Percentiles rank a stretch among this genome's conserved stretches.
These are phyloP conservation scores for Pollenia griseotomentosa DNA, from an alignment of 2,888 invertebrate genomes.

Conservation along the genomic window DNA sequence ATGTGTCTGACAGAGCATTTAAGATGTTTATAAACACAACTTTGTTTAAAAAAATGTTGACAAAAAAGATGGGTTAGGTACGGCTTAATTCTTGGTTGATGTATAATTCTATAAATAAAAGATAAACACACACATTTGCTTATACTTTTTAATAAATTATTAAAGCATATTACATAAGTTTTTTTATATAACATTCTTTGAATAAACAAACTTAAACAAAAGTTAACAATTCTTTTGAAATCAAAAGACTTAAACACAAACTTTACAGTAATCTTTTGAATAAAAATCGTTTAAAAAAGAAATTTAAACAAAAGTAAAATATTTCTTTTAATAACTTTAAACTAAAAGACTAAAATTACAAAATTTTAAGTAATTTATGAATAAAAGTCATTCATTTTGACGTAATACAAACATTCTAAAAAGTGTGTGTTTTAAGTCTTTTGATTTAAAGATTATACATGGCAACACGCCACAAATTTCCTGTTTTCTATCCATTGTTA, in stretches of 20 bases:
- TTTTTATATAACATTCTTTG: not conserved
- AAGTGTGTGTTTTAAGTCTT: no score
- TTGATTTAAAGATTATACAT: no score
- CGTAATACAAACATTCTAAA: no score
- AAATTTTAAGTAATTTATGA: no score
- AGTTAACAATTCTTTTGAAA: not conserved
- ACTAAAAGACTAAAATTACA: not conserved
- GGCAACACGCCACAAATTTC: no score
- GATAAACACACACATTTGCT: not conserved
- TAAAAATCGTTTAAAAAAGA: not conserved
- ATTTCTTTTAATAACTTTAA: not conserved
- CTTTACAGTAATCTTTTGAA: not conserved
- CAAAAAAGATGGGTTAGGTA: constrained; percentile 50
- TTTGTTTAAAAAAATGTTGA: constrained; percentile 33
- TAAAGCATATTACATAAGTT: no score
- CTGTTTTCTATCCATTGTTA: no score
- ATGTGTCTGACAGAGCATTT: constrained; percentile 28
- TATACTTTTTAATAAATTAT: no score
- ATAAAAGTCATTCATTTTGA: no score
- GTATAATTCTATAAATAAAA: not conserved
- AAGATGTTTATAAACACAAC: constrained; percentile 35
- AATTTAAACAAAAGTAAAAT: not conserved
- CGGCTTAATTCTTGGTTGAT: not conserved
- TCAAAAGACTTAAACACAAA: constrained; percentile 55
- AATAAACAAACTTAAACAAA: not conserved